A percentile compares a stretch with the other conserved stretches of the same genome.
These are phyloP conservation scores for Drosophila rhopaloa DNA, from an alignment of 1,140 invertebrate species.

Conservation along the genomic window DNA sequence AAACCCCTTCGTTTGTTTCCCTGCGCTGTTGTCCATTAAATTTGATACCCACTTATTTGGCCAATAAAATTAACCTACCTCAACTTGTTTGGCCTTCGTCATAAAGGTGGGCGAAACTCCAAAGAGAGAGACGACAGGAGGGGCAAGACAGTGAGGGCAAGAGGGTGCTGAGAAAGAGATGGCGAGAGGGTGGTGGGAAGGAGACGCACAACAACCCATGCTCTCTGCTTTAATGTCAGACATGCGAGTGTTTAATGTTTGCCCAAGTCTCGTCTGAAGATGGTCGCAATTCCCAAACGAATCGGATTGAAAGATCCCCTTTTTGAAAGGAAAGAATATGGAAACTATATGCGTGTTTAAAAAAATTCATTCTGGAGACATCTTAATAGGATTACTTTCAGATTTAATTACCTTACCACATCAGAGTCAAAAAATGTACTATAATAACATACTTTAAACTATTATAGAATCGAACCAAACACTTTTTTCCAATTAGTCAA, in stretches of 20 bases:
- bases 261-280: slow-evolving; percentile 4
- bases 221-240: slow-evolving; percentile 30
- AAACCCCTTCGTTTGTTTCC: slow-evolving; percentile 18
- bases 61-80: slow-evolving; percentile 84
- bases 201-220: slow-evolving; percentile 1
- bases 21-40: slow-evolving; percentile 68
- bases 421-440: too few species aligned
- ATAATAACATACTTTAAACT: too few species aligned
- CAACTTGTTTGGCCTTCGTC: slow-evolving; percentile 65
- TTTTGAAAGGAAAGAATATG: not conserved
- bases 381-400: too few species aligned
- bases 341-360: not conserved
- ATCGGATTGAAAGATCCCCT: not conserved
- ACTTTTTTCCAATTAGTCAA: too few species aligned
- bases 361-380: not conserved
- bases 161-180: not conserved
- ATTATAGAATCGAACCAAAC: too few species aligned
- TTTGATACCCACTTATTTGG: slow-evolving; percentile 83
- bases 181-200: not conserved
- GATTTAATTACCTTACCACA: too few species aligned
- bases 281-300: not conserved
- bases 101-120: slow-evolving; percentile 23
- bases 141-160: not conserved
- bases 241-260: slow-evolving; percentile 47
- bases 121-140: not conserved